Percentiles rank a stretch among this genome's conserved stretches.
phyloP scores from a whole-genome alignment of 1,140 invertebrate genomes.

The Teleopsis dalmanni region DNA sequence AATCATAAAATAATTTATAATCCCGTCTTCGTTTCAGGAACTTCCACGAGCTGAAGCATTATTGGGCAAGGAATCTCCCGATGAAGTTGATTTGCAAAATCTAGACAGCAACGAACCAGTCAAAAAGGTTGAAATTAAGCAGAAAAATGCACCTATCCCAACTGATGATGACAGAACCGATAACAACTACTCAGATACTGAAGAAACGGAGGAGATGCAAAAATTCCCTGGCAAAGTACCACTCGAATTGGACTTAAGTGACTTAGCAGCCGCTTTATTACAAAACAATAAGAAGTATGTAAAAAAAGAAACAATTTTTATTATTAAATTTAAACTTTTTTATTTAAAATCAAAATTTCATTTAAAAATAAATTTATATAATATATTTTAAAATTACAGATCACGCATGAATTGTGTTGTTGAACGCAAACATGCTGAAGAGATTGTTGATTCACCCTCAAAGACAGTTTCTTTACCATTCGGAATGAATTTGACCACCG shows the following conservation, averaged over 20 bases:
- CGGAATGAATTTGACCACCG: constrained; percentile 62
- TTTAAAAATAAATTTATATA: too few species aligned
- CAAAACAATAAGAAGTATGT: constrained; percentile 64
- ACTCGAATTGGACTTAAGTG: constrained; percentile 70
- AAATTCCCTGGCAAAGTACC: constrained; percentile 67
- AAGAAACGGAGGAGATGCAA: constrained; percentile 48
- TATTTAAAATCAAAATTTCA: neutral
- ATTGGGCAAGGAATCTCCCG: constrained; percentile 26
- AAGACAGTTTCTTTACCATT: constrained; percentile 58
- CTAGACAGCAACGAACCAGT: constrained; percentile 25
- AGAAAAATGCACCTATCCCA: constrained; percentile 13
- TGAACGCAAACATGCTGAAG: constrained; percentile 73
- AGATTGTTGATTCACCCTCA: constrained; percentile 67
- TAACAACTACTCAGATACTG: constrained; percentile 37
- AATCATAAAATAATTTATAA: neutral
- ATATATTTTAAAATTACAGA: constrained; percentile 34
- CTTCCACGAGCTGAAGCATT: constrained; percentile 41
- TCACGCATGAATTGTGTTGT: constrained; percentile 82
- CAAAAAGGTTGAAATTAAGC: constrained; percentile 25
- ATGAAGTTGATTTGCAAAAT: constrained; percentile 33
- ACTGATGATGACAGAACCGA: constrained; percentile 22
- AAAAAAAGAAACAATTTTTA: neutral
- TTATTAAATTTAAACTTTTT: neutral
- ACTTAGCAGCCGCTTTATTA: constrained; percentile 65
- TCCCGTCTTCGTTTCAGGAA: constrained; percentile 24